phyloP scores from a whole-genome alignment of 2,888 invertebrate species.

The Unio pictorum region DNA sequence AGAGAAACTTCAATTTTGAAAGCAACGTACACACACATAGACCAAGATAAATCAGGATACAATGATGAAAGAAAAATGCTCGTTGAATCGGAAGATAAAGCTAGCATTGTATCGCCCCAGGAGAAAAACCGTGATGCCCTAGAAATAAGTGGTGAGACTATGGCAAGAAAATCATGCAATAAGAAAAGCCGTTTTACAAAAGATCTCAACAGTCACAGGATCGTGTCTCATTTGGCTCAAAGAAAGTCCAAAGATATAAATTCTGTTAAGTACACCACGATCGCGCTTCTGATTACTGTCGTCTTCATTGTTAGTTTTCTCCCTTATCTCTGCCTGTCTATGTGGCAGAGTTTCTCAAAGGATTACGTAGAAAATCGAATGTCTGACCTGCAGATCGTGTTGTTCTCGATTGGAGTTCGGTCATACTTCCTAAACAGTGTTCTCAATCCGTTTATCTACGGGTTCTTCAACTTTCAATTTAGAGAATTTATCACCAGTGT shows the following conservation, averaged over 20 bases:
- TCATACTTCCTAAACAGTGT: slow-evolving; percentile 27
- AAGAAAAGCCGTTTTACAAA: too few species aligned
- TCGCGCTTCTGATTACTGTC: slow-evolving; percentile 26
- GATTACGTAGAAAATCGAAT: slow-evolving; percentile 17
- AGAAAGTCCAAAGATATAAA: slow-evolving; percentile 13
- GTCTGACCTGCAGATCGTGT: slow-evolving; percentile 10
- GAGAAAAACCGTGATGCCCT: too few species aligned
- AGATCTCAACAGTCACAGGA: too few species aligned
- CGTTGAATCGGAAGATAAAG: too few species aligned
- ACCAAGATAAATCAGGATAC: too few species aligned
- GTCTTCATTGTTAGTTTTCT: slow-evolving; percentile 28
- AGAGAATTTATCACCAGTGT: slow-evolving; percentile 6
- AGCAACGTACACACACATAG: too few species aligned
- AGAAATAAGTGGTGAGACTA: too few species aligned
- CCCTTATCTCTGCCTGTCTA: slow-evolving; percentile 20
- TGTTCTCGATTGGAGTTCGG: slow-evolving; percentile 21
- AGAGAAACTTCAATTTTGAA: too few species aligned
- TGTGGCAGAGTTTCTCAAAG: slow-evolving; percentile 17
- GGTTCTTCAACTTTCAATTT: slow-evolving; percentile 30
- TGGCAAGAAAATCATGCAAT: too few species aligned
- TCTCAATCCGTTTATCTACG: slow-evolving; percentile 26
- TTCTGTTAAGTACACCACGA: slow-evolving; percentile 37
- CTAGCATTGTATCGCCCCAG: too few species aligned
- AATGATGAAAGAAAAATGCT: too few species aligned
- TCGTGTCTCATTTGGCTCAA: too few species aligned